Conservation (phyloP, 1,140 invertebrate genomes). For the Musca domestica region DNA sequence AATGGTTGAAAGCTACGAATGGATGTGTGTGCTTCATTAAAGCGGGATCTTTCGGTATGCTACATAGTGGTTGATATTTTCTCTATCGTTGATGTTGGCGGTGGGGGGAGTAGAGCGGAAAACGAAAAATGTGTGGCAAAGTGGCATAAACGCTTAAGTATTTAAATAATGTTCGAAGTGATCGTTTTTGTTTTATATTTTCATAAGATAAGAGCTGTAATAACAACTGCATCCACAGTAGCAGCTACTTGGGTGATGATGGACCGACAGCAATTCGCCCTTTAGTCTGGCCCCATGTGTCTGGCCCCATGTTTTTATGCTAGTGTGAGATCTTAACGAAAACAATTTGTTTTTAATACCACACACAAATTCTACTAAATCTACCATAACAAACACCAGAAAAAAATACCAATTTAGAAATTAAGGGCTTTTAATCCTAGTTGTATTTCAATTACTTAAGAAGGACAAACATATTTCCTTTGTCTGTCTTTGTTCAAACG, state of each 20-base stretch:
- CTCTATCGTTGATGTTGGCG: background rate
- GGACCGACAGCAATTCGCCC: background rate
- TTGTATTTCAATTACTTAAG: no score
- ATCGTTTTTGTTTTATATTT: no score
- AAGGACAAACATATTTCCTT: no score
- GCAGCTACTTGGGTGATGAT: background rate
- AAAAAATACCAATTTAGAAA: no score
- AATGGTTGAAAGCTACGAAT: background rate
- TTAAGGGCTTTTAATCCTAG: no score
- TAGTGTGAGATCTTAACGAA: background rate
- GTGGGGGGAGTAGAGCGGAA: background rate
- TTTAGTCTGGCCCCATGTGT: conserved; percentile 4
- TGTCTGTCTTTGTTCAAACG: no score
- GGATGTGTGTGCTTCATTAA: no score
- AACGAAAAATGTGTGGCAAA: background rate
- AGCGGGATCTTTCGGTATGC: no score
- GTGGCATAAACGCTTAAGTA: conserved; percentile 14
- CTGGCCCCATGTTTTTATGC: background rate
- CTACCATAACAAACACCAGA: background rate
- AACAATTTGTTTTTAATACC: conserved; percentile 10
- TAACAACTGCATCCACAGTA: background rate
- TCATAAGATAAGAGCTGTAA: background rate
- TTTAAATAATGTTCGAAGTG: conserved; percentile 2
- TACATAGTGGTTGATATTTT: background rate
- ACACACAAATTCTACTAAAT: background rate